These are phyloP conservation scores for Dipodomys stephensi DNA, from an alignment of 2,113 vertebrate genomes.

Conservation along the genomic window DNA sequence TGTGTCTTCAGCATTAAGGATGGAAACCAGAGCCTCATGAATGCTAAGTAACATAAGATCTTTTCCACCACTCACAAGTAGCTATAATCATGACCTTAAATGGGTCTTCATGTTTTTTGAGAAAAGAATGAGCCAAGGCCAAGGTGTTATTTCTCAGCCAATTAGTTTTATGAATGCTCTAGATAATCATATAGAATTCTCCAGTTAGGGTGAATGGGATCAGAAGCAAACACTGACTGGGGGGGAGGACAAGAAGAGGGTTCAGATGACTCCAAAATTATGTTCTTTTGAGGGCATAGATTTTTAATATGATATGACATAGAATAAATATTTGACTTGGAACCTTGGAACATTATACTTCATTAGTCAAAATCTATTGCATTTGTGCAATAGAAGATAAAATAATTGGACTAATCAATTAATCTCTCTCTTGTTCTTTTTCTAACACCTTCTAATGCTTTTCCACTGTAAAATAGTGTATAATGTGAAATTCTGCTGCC, in stretches of 20 bases:
- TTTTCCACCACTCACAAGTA: not conserved
- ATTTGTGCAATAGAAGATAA: not conserved
- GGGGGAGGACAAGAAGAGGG: not conserved
- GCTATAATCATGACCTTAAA: not conserved
- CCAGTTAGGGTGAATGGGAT: not conserved
- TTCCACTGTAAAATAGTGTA: not conserved
- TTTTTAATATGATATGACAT: not conserved
- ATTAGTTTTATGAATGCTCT: not conserved
- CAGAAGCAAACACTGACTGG: not conserved
- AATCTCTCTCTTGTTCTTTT: not conserved
- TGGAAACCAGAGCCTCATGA: not conserved
- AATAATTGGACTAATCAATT: not conserved
- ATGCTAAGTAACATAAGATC: not conserved
- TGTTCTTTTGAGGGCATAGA: not conserved
- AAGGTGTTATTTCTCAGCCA: not conserved
- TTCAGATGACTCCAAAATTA: not conserved
- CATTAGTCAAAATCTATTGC: not conserved
- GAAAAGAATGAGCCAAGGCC: not conserved
- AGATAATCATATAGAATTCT: not conserved
- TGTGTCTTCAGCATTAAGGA: not conserved
- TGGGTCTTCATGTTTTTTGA: not conserved
- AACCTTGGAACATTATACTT: not conserved
- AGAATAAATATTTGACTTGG: not conserved
- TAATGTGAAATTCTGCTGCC: not conserved
- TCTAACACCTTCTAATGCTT: not conserved